Evolutionary conservation across 2,888 invertebrate genomes (phyloP).

Genomic region (Heliconius sara): DNA sequence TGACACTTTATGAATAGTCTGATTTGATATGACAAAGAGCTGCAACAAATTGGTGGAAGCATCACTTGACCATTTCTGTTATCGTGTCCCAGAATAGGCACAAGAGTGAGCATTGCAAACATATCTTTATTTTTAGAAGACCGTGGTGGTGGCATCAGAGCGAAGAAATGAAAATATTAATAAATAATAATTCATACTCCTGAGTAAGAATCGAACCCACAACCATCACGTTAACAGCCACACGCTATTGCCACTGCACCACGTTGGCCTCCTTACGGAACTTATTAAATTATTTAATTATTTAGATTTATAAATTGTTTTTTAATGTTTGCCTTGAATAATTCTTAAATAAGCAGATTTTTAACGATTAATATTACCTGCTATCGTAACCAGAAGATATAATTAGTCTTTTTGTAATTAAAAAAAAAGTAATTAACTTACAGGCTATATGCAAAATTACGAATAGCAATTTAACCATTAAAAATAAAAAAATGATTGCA

Average conservation of each 20-base stretch:
- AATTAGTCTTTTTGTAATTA: background rate
- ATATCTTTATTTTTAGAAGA: background rate
- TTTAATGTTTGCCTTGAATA: background rate
- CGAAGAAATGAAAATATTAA: too few species aligned
- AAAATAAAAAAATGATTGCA: conserved; percentile 12
- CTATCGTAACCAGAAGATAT: background rate
- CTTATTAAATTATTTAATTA: background rate
- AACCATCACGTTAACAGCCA: too few species aligned
- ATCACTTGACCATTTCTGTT: conserved; percentile 36
- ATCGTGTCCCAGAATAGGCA: background rate
- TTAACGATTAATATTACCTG: background rate
- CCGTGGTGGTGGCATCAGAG: too few species aligned
- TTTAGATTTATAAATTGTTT: background rate
- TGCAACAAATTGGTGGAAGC: conserved; percentile 44
- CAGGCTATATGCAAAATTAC: background rate
- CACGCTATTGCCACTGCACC: too few species aligned
- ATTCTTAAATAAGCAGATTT: background rate
- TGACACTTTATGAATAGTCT: conserved; percentile 56
- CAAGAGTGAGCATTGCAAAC: background rate
- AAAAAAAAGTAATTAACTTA: background rate
- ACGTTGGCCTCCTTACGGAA: too few species aligned
- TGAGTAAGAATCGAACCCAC: too few species aligned
- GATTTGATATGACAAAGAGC: conserved; percentile 62
- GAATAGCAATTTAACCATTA: background rate
- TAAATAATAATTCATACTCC: too few species aligned